Percentiles rank a stretch among this genome's conserved stretches.
These are phyloP conservation scores for Linyphia triangularis DNA, from an alignment of 2,888 invertebrate species.

Conservation along the genomic window DNA sequence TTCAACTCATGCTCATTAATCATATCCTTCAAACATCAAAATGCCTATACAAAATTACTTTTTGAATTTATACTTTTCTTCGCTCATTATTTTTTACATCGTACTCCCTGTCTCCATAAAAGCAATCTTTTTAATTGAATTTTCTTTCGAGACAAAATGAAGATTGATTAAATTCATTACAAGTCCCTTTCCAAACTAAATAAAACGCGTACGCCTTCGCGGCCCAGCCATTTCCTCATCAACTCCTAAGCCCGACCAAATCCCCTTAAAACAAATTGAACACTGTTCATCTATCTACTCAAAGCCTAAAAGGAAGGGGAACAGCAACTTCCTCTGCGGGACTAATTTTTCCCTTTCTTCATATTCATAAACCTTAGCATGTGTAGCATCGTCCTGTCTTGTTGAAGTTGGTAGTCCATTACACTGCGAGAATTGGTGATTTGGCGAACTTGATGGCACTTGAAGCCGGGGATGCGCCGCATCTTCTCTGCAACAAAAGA, in stretches of 20 bases:
- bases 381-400: slow-evolving; percentile 3
- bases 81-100: too few species aligned
- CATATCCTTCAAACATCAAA: too few species aligned
- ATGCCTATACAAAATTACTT: too few species aligned
- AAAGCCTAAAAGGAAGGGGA: too few species aligned
- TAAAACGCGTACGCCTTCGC: background rate
- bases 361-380: slow-evolving; percentile 49
- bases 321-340: slow-evolving; percentile 3
- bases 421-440: slow-evolving; percentile 33
- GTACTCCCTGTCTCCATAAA: background rate
- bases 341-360: slow-evolving; percentile 38
- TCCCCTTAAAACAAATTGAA: slow-evolving; percentile 53
- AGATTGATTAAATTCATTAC: slow-evolving; percentile 31
- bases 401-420: slow-evolving; percentile 24
- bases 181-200: background rate
- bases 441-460: slow-evolving; percentile 28
- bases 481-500: slow-evolving; percentile 6
- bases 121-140: slow-evolving; percentile 23
- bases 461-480: slow-evolving; percentile 26
- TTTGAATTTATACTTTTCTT: too few species aligned
- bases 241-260: slow-evolving; percentile 23
- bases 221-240: background rate
- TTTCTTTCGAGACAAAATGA: slow-evolving; percentile 19
- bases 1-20: too few species aligned
- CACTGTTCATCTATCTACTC: background rate